Percentiles rank a stretch among this genome's conserved stretches.
These are phyloP conservation scores for Lumbricus terrestris DNA, from an alignment of 2,888 invertebrate species.

Conservation along the genomic window DNA sequence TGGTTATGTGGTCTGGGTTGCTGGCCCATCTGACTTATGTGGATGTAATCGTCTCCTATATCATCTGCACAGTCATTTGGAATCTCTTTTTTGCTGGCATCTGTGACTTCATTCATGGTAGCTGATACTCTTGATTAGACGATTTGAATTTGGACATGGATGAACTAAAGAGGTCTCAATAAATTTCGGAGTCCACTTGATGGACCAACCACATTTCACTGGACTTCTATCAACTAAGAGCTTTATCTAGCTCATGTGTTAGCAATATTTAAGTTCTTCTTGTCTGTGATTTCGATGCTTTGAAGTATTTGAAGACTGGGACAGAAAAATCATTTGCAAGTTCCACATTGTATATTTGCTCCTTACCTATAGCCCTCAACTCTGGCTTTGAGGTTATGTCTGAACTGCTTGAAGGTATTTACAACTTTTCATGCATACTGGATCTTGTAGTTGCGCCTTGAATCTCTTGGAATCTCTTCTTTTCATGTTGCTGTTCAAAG, in stretches of 20 bases:
- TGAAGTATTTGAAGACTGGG: background rate
- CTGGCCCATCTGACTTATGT: background rate
- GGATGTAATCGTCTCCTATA: background rate
- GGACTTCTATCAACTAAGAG: background rate
- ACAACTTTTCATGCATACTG: no score
- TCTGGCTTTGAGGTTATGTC: background rate
- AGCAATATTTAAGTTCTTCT: background rate
- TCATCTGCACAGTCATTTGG: background rate
- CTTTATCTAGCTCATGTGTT: background rate
- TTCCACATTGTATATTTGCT: background rate
- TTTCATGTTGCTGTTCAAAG: no score
- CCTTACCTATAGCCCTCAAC: background rate
- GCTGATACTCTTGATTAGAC: background rate
- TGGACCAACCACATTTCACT: background rate
- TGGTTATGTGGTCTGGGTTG: background rate
- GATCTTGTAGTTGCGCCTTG: no score
- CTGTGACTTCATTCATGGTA: background rate
- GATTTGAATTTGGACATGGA: background rate
- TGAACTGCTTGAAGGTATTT: background rate
- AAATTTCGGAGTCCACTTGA: no score
- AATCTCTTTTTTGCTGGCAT: background rate
- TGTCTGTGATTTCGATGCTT: background rate
- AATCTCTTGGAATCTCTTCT: no score
- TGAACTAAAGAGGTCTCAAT: no score
- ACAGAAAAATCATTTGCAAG: background rate